A percentile compares a stretch with the other conserved stretches of the same genome.
These are phyloP conservation scores for Thripadectes ignobilis DNA, from an alignment of 2,797 vertebrate species.

Conservation along the genomic window DNA sequence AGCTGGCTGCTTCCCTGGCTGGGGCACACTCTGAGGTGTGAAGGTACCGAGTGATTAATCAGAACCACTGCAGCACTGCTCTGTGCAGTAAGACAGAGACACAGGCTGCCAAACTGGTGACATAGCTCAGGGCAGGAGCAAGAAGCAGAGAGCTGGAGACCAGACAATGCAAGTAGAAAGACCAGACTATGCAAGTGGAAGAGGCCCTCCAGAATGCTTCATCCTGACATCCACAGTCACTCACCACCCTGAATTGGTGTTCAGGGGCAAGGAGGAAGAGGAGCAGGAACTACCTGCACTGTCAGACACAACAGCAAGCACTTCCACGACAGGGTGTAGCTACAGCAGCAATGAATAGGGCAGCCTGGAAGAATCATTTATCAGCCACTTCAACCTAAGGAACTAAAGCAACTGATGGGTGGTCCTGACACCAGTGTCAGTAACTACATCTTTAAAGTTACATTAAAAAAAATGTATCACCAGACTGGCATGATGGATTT, in stretches of 20 bases:
- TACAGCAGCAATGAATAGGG: neutral
- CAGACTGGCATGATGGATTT: neutral
- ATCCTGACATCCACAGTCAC: neutral
- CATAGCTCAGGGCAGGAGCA: neutral
- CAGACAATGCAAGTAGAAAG: neutral
- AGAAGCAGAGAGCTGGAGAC: neutral
- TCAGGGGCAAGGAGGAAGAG: neutral
- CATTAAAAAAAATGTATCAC: neutral
- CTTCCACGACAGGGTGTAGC: neutral
- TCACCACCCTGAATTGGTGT: too few relatives aligned
- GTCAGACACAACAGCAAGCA: neutral
- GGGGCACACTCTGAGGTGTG: neutral
- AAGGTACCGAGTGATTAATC: neutral
- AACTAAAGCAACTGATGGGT: rapidly evolving
- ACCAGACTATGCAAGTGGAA: neutral
- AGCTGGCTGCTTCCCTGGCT: neutral
- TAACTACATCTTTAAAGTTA: neutral
- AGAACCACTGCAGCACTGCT: neutral
- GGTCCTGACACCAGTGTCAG: neutral
- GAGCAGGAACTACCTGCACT: neutral
- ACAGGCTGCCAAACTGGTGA: neutral
- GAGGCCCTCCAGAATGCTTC: neutral
- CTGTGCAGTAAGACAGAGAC: neutral
- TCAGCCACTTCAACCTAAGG: neutral
- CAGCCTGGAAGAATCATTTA: neutral